Evolutionary conservation across 2,113 vertebrate species (phyloP).

Genomic region (Prinia subflava): DNA sequence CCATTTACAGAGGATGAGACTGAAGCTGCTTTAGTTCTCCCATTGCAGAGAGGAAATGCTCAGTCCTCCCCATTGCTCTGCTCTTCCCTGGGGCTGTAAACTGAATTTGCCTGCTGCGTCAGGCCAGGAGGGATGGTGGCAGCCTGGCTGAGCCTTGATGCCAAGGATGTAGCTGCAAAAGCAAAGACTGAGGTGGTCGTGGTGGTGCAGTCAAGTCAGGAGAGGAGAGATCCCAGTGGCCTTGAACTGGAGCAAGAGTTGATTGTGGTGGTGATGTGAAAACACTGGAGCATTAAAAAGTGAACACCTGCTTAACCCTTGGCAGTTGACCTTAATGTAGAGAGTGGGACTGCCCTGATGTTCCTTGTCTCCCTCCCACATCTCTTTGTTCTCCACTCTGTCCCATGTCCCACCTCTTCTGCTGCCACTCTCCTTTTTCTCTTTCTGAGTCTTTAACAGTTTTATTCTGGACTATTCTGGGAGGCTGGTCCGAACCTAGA

Average conservation of each 20-base stretch:
- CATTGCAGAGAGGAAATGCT: neutral
- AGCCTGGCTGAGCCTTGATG: neutral
- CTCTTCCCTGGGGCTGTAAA: neutral
- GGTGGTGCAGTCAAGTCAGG: accelerated
- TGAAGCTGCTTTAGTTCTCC: neutral
- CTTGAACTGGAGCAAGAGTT: neutral
- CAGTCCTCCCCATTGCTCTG: neutral
- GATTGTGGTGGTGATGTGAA: neutral
- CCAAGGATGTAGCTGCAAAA: neutral
- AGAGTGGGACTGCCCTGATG: neutral
- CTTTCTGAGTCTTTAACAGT: neutral
- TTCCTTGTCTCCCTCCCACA: neutral
- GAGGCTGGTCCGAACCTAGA: neutral
- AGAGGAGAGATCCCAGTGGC: neutral
- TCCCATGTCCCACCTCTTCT: neutral
- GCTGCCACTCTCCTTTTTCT: neutral
- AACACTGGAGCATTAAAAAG: neutral
- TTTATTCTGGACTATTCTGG: neutral
- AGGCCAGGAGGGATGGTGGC: neutral
- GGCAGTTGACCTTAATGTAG: neutral
- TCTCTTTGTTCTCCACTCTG: neutral
- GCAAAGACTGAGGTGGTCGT: neutral
- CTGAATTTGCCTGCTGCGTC: neutral
- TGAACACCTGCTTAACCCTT: neutral
- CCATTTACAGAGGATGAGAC: neutral